Conservation (phyloP, 2,797 vertebrate species). For the Arctocebus calabarensis region DNA sequence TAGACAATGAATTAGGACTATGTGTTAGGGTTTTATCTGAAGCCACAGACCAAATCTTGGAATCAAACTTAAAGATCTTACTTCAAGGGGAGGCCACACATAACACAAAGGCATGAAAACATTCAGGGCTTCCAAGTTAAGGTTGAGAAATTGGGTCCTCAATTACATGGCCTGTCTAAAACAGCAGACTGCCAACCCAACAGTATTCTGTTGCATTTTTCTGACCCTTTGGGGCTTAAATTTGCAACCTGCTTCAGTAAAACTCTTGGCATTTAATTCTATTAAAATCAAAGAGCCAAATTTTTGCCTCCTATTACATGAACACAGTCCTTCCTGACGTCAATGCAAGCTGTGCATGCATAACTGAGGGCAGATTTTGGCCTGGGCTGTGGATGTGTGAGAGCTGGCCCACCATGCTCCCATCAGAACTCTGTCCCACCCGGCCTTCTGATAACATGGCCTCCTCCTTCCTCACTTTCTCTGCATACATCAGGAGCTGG, state of each 20-base stretch:
- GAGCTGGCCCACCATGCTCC: constrained; percentile 54
- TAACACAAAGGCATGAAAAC: constrained; percentile 15
- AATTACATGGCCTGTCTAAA: constrained; percentile 49
- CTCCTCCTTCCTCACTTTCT: constrained; percentile 3
- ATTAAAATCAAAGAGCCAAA: constrained; percentile 77
- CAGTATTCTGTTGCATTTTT: constrained; percentile 71
- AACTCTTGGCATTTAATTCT: constrained; percentile 72
- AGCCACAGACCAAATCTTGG: constrained; percentile 63
- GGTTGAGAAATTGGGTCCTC: constrained; percentile 62
- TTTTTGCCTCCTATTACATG: constrained; percentile 79
- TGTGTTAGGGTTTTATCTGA: constrained; percentile 52
- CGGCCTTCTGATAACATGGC: constrained; percentile 60
- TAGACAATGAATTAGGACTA: neutral
- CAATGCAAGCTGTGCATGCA: constrained; percentile 73
- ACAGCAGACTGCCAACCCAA: constrained; percentile 33
- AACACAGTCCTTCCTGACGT: constrained; percentile 77
- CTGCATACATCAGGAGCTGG: constrained; percentile 16
- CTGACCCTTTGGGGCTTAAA: constrained; percentile 65
- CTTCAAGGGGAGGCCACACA: constrained; percentile 64
- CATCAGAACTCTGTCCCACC: constrained; percentile 39
- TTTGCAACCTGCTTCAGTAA: constrained; percentile 80
- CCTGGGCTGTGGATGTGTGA: constrained; percentile 58
- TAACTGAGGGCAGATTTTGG: constrained; percentile 80
- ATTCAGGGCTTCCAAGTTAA: constrained; percentile 56
- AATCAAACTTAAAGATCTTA: constrained; percentile 42